Evolutionary conservation across 2,888 invertebrate species (phyloP), one percentile per base, ranked within the genome.

Genomic region (Conomelus anceps): DNA sequence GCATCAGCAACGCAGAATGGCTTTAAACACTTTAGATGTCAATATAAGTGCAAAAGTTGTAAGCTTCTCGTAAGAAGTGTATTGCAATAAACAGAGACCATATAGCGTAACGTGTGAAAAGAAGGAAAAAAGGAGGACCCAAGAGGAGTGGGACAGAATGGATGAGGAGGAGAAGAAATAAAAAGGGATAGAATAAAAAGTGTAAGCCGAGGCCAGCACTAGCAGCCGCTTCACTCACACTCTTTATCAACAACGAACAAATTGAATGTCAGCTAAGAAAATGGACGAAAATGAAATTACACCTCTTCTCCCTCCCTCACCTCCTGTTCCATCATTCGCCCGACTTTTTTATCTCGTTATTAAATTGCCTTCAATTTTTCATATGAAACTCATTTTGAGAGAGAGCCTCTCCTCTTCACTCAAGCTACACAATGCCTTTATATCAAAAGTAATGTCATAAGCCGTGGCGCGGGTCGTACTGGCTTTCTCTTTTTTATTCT

Each of bases 311-410:
- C 4, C 29, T 34, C 23, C 84, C 87, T 22, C 63, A 13, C 84
- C 63, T 7, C 41, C 13, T 34, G 22, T 85, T 23, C 88, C 29
- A 22, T 86, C 85, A 22, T 84, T 26, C 88, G 23, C 22, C 88
- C 89, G 90, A 88, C 89, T 90, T 88, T 88, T 90, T 90, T 90
- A 90, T 90, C 90, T 85, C 88, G 91, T 91, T 91, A 91, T 91
- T 91, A 91, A 91, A 91, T 91, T 91, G 91, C 90, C 90, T 90
- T 91, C 91, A 91, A 90, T 91, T 91, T 91, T 91, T 91, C 91
- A 91, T 91, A 91, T 91, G 91, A 91, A 91, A 91, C 90, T 91
- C 91, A 90, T 91, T 91, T 91, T 41, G 84, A 90, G 90, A 88
- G 87, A 86, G 24, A 63, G 63, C n/a, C 63, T 63, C 63, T 63